Evolutionary conservation across 2,797 vertebrate genomes (phyloP), one percentile per base, ranked within the genome.

Genomic region (Lophotriccus pileatus): DNA sequence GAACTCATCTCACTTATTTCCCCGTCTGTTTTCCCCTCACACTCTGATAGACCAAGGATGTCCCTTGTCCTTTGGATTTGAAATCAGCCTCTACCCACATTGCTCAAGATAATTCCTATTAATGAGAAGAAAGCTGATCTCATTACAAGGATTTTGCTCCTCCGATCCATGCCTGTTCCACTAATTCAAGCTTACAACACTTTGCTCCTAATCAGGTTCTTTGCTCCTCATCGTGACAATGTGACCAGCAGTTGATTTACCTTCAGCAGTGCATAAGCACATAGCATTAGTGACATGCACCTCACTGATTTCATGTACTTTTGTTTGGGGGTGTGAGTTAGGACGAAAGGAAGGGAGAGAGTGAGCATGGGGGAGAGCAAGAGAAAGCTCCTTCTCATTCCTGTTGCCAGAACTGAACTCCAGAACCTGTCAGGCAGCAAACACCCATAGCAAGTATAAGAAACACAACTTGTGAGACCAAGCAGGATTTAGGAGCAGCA

Each of bases 371-470:
- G 73, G 62, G 81, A 87, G 55, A 69, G 63, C 78, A 89, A 63
- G 25, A 76, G 30, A 80, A 93, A 89, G 55, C 25, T 87, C 59
- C 14, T 59, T 93, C 75, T 81, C 32, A 55, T 50, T 89, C 53
- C 50, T 46, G 11, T 1, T 81, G 55, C 59, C 62, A 92, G 70
- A 94, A 46, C 20, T 1, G 0, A 92, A 93, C 62, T 84, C 56
- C 74, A 79, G 81, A 94, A 96, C 74, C 77, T 73, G 86, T 58
- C 86, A 87, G 43, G 90, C 86, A 89, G 84, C 92, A 93, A 95
- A 92, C 90, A 92, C 53, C 74, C 89, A 87, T 59, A 89, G 81
- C 63, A 73, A 76, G 24, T 28, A 47, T 15, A 79, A 87, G 81
- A 93, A 86, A 73, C 24, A 58, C 28, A 76, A 66, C 55, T 67